Conservation (phyloP, 2,797 vertebrate species). For the Ataeniobius toweri region DNA sequence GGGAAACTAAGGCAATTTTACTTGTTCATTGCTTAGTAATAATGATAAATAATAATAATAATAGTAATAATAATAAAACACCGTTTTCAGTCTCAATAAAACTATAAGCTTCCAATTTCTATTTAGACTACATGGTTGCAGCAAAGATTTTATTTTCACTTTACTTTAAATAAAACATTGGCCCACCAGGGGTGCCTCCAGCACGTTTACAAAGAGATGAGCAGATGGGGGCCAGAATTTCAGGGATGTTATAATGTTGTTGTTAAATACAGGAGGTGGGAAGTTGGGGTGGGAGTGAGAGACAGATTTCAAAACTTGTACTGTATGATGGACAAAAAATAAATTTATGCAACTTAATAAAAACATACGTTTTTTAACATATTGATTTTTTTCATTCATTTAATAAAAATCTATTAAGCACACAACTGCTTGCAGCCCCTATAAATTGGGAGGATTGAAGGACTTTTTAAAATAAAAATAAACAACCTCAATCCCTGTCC, state of each 20-base stretch:
- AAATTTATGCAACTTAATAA: not conserved
- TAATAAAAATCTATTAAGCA: not conserved
- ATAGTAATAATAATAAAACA: not conserved
- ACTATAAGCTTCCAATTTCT: too few species aligned
- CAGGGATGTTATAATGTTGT: too few species aligned
- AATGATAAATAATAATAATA: not conserved
- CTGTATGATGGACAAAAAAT: not conserved
- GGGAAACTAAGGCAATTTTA: constrained; percentile 75
- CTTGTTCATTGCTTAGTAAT: not conserved
- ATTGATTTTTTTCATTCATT: not conserved
- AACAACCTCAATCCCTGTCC: not conserved
- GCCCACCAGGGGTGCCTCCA: too few species aligned
- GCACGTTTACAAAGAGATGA: too few species aligned
- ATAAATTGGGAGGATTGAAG: not conserved
- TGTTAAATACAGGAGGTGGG: too few species aligned
- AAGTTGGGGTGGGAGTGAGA: too few species aligned
- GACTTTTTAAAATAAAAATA: not conserved
- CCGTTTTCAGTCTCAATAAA: too few species aligned
- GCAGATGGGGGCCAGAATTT: too few species aligned
- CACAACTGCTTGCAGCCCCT: not conserved
- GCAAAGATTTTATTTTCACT: too few species aligned
- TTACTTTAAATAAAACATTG: too few species aligned
- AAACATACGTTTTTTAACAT: not conserved
- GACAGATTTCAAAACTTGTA: not conserved
- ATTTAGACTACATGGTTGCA: too few species aligned